Base-by-base conservation (phyloP, 2,888 invertebrate species). In the Agrotis ipsilon region DNA sequence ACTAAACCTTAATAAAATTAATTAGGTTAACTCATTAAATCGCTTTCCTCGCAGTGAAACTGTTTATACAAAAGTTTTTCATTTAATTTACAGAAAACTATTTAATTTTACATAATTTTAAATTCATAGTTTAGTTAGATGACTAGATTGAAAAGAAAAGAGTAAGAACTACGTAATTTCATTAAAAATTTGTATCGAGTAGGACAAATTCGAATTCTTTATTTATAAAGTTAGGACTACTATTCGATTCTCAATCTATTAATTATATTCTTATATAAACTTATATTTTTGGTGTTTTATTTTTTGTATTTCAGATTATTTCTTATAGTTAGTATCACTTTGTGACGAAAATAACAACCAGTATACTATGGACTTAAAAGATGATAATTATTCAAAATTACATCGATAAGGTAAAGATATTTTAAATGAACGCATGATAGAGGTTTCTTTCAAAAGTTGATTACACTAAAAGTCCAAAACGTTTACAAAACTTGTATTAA, bases 321-420 rank as follows among this genome's bases (percentile, higher is more conserved):
- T 61, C 73, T 68, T 78, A 83, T 65, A 68, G 68, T 78, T 78
- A 81, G 70, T 84, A 85, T 84, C 82, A 86, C 86, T 77, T 78
- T 72, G 61, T 79, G 76, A 71, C n/a, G 46, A 78, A 80, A 85
- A 78, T 27, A 81, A 78, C 64, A 76, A 75, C 64, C 62, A 59
- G 70, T 73, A 43, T 62, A 65, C 21, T 57, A 72, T 61, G 75
- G 75, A 80, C 72, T 74, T 55, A 49, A 79, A 61, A 69, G 39
- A 61, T 61, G 16, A 24, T 45, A n/a, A n/a, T n/a, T n/a, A 57
- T 67, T 64, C 27, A 48, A 57, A 61, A 77, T 69, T 61, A 69
- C 63, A 70, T 78, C 54, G 49, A 69, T 68, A 59, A 67, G 59
- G 51, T 78, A 72, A 68, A 78, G 21, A 64, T 52, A n/a, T 65